Conservation (phyloP, 1,140 invertebrate genomes). For the Hirudo medicinalis region DNA sequence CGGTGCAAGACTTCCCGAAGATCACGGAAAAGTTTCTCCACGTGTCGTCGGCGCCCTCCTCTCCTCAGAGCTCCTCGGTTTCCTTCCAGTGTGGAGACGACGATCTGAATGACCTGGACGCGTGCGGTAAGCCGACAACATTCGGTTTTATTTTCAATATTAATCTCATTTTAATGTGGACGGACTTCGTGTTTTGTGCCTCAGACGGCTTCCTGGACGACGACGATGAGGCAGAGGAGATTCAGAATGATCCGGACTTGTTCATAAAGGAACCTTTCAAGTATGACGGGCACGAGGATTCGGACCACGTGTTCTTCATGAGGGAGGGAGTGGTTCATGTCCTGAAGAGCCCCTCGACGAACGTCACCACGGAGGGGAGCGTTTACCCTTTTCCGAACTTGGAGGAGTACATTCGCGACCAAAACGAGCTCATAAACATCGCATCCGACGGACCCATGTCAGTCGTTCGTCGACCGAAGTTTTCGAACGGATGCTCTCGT, state of each 20-base stretch:
- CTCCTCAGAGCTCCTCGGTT: neutral
- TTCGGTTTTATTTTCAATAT: neutral
- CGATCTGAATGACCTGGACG: neutral
- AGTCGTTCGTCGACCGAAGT: neutral
- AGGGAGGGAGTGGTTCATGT: neutral
- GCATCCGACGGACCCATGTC: neutral
- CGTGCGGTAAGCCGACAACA: neutral
- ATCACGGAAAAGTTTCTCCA: constrained; percentile 69
- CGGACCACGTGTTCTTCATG: neutral
- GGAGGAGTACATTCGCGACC: neutral
- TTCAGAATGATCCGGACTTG: neutral
- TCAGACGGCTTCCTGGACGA: neutral
- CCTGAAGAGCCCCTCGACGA: no score
- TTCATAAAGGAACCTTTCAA: neutral
- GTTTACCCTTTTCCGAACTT: neutral
- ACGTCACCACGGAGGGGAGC: neutral
- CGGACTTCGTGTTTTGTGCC: no score
- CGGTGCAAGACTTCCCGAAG: constrained; percentile 69
- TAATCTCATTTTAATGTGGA: no score
- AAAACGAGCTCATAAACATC: neutral
- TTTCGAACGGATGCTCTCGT: no score
- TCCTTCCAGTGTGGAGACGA: constrained; percentile 4
- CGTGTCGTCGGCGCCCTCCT: neutral
- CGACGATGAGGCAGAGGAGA: neutral
- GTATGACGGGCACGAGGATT: neutral